Evolutionary conservation across 35 echinoderm and acorn worm species (phyloP).

Genomic region (Apostichopus parvimensis): DNA sequence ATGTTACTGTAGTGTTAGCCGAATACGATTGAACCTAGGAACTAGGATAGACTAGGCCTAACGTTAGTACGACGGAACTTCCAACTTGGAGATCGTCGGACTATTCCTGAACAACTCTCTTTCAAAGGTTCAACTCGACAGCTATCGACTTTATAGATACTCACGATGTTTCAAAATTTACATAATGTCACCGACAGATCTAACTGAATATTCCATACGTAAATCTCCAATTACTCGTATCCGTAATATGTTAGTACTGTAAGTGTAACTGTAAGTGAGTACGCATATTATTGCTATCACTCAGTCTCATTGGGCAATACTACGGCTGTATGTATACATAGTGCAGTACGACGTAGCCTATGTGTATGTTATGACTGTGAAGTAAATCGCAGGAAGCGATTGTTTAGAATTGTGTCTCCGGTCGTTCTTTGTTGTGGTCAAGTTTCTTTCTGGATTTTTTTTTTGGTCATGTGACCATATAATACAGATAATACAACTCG

Average conservation of each 20-base stretch:
- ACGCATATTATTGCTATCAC: too few species aligned
- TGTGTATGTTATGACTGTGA: slow-evolving; percentile 21
- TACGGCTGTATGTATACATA: neutral
- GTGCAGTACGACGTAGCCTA: neutral
- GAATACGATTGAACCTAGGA: too few species aligned
- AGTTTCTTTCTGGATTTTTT: neutral
- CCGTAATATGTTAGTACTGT: too few species aligned
- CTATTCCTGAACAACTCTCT: too few species aligned
- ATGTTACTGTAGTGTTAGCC: too few species aligned
- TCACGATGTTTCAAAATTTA: neutral
- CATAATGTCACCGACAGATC: neutral
- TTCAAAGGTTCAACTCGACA: neutral
- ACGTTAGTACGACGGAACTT: too few species aligned
- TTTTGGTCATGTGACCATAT: too few species aligned
- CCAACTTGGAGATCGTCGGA: too few species aligned
- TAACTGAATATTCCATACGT: neutral
- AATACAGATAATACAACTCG: too few species aligned
- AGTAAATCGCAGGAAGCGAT: slow-evolving; percentile 11
- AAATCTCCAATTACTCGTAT: neutral
- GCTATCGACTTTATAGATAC: neutral
- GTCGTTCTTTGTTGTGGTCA: slow-evolving; percentile 33
- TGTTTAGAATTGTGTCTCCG: slow-evolving; percentile 38
- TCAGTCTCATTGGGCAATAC: too few species aligned
- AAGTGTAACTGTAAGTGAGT: too few species aligned
- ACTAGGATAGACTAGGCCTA: too few species aligned